Evolutionary conservation across 2,113 vertebrate genomes (phyloP).

Genomic region (Hoplias malabaricus): DNA sequence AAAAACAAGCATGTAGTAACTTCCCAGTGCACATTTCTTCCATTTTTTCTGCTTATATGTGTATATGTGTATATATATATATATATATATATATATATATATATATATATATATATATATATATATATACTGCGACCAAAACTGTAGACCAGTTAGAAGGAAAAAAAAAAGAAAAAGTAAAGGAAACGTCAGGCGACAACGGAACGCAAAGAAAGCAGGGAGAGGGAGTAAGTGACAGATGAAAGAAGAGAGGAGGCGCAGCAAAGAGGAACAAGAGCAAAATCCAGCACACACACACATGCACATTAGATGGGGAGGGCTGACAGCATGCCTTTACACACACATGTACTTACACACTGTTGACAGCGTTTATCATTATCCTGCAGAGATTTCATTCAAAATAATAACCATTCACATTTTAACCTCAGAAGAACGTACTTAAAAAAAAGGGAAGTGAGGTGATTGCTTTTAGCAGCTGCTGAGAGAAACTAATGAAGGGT

Average conservation of each 20-base stretch:
- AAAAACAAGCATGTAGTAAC: slow-evolving; percentile 43
- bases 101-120: slow-evolving; percentile 59
- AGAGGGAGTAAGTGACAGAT: slow-evolving; percentile 81
- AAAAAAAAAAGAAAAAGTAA: neutral
- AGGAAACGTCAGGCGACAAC: slow-evolving; percentile 75
- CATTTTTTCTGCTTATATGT: slow-evolving; percentile 60
- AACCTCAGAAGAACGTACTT: slow-evolving; percentile 50
- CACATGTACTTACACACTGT: slow-evolving; percentile 48
- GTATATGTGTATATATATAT: slow-evolving; percentile 60
- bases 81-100: slow-evolving; percentile 74
- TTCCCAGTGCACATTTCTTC: slow-evolving; percentile 45
- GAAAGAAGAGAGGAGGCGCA: slow-evolving; percentile 76
- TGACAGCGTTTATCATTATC: slow-evolving; percentile 65
- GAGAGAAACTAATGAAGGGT: too few species aligned
- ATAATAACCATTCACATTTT: slow-evolving; percentile 59
- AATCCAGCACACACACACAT: slow-evolving; percentile 76
- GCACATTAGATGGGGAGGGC: slow-evolving; percentile 74
- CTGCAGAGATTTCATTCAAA: slow-evolving; percentile 57
- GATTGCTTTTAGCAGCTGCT: too few species aligned
- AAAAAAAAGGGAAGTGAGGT: too few species aligned
- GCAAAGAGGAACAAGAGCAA: slow-evolving; percentile 76
- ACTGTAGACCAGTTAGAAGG: slow-evolving; percentile 63
- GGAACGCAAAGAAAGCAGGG: slow-evolving; percentile 72
- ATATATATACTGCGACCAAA: slow-evolving; percentile 77
- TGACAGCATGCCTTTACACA: slow-evolving; percentile 69